Percentiles rank a stretch among this genome's conserved stretches.
Conservation (phyloP, 2,113 vertebrate genomes). For the Danionella cerebrum region DNA sequence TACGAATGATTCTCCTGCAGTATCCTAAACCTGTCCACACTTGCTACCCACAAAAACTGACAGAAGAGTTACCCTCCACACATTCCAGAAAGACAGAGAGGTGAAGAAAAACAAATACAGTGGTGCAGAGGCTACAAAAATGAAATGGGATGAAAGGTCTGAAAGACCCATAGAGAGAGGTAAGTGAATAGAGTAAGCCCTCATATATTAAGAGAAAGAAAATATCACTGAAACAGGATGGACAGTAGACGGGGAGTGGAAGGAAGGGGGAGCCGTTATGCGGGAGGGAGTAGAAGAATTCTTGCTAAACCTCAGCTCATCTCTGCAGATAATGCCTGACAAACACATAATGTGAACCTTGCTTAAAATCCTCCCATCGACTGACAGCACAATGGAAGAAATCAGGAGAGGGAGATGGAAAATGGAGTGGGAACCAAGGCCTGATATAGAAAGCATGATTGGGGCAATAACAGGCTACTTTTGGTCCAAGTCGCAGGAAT, state of each 20-base stretch:
- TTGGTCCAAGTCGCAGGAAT: constrained; percentile 42
- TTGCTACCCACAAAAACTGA: constrained; percentile 59
- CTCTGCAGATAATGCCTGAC: constrained; percentile 29
- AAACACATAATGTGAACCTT: constrained; percentile 34
- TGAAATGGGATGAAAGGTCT: background rate
- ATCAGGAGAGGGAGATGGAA: constrained; percentile 3
- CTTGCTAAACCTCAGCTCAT: constrained; percentile 40
- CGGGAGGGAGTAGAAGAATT: constrained; percentile 42
- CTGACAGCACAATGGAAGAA: constrained; percentile 36
- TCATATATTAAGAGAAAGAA: background rate
- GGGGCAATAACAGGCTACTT: constrained; percentile 49
- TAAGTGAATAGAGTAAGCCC: constrained; percentile 36
- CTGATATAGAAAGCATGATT: constrained; percentile 24
- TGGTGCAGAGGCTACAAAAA: constrained; percentile 2
- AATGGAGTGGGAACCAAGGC: background rate
- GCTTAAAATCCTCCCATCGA: constrained; percentile 40
- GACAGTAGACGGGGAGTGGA: constrained; percentile 10
- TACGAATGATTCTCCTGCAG: constrained; percentile 53
- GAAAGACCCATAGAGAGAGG: constrained; percentile 42
- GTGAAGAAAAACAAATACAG: constrained; percentile 12
- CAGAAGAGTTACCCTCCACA: constrained; percentile 71
- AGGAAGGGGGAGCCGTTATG: constrained; percentile 36
- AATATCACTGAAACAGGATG: constrained; percentile 1
- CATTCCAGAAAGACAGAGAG: constrained; percentile 60
- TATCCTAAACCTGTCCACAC: constrained; percentile 67